A percentile compares a stretch with the other conserved stretches of the same genome.
phyloP scores from a whole-genome alignment of 2,888 invertebrate species.

The Linnaemya vulpina region DNA sequence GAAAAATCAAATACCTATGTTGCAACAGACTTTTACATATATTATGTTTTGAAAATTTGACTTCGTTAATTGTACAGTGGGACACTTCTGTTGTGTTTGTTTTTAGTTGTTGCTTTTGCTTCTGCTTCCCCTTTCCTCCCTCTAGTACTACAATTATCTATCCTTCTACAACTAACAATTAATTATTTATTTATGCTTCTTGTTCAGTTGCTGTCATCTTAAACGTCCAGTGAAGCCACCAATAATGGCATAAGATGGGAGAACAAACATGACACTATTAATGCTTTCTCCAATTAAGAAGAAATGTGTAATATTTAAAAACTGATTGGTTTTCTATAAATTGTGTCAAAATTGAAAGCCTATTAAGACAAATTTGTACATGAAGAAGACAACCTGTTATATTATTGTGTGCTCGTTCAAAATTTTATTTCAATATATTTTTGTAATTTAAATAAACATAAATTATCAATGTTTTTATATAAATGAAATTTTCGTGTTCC shows the following conservation, averaged over 20 bases:
- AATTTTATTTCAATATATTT: constrained; percentile 71
- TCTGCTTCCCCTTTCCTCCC: not conserved
- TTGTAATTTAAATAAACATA: constrained; percentile 72
- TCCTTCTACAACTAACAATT: constrained; percentile 6
- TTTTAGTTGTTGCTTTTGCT: constrained; percentile 54
- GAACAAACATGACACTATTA: constrained; percentile 28
- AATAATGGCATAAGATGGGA: constrained; percentile 13
- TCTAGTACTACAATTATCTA: constrained; percentile 22
- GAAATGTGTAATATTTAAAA: constrained; percentile 23
- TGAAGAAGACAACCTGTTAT: constrained; percentile 64
- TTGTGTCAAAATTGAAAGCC: constrained; percentile 29
- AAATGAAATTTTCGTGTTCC: constrained; percentile 58
- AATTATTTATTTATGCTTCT: constrained; percentile 54
- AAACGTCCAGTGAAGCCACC: constrained; percentile 41
- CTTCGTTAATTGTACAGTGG: constrained; percentile 65
- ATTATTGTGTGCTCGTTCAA: constrained; percentile 70
- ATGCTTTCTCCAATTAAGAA: constrained; percentile 2
- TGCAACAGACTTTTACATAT: constrained; percentile 53
- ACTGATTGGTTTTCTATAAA: constrained; percentile 36
- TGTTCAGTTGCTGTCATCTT: constrained; percentile 51
- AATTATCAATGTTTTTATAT: constrained; percentile 71
- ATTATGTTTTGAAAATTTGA: constrained; percentile 63
- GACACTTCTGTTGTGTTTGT: constrained; percentile 64
- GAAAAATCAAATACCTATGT: constrained; percentile 16
- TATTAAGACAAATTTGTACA: constrained; percentile 39